Evolutionary conservation across 2,797 vertebrate genomes (phyloP).

Genomic region (Euthynnus affinis): DNA sequence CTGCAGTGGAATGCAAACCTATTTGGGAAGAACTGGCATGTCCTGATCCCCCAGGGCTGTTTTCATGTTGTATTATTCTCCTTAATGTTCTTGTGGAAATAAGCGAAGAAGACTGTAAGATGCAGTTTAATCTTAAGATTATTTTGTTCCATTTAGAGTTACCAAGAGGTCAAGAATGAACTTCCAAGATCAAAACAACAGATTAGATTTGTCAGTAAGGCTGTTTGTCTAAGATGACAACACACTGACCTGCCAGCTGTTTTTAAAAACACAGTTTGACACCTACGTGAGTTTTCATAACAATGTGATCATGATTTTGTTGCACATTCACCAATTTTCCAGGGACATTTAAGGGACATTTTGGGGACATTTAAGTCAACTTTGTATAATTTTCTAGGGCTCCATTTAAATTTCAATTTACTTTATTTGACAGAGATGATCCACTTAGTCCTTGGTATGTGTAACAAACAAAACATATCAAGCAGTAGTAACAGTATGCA

Average conservation of each 20-base stretch:
- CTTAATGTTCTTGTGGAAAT: slow-evolving; percentile 17
- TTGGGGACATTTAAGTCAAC: neutral
- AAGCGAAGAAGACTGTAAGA: neutral
- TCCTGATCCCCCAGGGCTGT: neutral
- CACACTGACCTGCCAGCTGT: neutral
- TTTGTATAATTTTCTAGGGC: neutral
- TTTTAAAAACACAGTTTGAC: neutral
- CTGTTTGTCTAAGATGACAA: neutral
- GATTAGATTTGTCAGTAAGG: neutral
- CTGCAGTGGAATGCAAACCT: slow-evolving; percentile 15
- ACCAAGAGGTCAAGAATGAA: neutral
- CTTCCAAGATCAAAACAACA: neutral
- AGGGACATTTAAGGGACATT: too few relatives aligned
- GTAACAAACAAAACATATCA: neutral
- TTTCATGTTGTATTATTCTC: slow-evolving; percentile 11
- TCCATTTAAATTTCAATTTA: neutral
- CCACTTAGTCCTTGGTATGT: neutral
- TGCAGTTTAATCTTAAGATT: neutral
- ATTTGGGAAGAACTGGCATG: slow-evolving; percentile 11
- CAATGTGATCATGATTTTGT: neutral
- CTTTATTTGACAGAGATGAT: neutral
- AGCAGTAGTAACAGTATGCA: neutral
- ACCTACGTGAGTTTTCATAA: neutral
- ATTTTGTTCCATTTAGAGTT: neutral
- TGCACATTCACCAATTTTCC: neutral